Conservation (phyloP, 2,113 vertebrate genomes). For the Amblyopsis rosae region DNA sequence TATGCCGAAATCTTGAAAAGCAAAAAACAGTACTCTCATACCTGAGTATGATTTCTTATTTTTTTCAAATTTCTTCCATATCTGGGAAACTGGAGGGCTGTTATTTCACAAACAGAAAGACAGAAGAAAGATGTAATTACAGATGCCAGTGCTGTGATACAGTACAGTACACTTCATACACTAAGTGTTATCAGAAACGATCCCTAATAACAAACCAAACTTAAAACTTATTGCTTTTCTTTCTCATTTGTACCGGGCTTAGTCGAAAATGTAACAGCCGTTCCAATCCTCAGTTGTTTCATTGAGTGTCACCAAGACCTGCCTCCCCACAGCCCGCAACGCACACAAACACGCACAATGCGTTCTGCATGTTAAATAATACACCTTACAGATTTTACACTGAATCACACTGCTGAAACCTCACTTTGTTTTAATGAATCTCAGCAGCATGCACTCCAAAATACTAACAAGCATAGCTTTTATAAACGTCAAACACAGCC, state of each 20-base stretch:
- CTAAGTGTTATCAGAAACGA: conserved; percentile 43
- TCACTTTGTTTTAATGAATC: conserved; percentile 42
- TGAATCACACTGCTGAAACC: conserved; percentile 40
- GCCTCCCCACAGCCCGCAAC: conserved; percentile 12
- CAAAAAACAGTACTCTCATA: conserved; percentile 66
- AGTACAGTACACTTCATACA: conserved; percentile 27
- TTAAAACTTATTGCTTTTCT: conserved; percentile 48
- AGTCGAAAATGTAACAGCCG: conserved; percentile 45
- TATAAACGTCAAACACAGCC: conserved; percentile 48
- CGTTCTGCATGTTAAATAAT: conserved; percentile 36
- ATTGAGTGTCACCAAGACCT: conserved; percentile 32
- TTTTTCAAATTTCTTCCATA: conserved; percentile 26
- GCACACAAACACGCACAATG: conserved; percentile 22
- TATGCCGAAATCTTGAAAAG: conserved; percentile 71
- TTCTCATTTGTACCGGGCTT: conserved; percentile 16
- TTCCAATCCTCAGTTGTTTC: conserved; percentile 42
- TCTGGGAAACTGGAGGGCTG: conserved; percentile 31
- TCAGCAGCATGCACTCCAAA: conserved; percentile 29
- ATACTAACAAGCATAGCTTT: conserved; percentile 35
- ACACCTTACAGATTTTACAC: conserved; percentile 40
- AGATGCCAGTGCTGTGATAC: conserved; percentile 48
- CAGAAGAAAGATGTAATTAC: conserved; percentile 50
- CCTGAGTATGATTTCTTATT: conserved; percentile 50
- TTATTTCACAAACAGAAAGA: conserved; percentile 59
- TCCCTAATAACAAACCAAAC: conserved; percentile 56